A percentile compares a stretch with the other conserved stretches of the same genome.
Conservation (phyloP, 1,140 invertebrate genomes). For the Aphaenogaster ashmeadi region DNA sequence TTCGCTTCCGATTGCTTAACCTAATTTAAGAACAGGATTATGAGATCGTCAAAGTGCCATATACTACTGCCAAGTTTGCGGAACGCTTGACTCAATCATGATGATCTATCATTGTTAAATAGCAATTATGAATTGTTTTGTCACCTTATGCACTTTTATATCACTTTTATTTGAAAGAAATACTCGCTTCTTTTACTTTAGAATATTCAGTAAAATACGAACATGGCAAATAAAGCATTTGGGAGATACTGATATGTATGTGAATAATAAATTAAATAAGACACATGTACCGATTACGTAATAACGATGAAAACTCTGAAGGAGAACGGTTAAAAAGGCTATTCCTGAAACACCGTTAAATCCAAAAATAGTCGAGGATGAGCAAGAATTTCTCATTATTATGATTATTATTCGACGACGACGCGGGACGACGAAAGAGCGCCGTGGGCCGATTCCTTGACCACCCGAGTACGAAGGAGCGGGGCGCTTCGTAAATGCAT, state of each 20-base stretch:
- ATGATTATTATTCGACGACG: slow-evolving; percentile 64
- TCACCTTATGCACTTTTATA: not conserved
- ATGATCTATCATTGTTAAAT: not conserved
- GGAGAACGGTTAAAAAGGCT: not conserved
- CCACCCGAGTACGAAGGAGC: slow-evolving; percentile 81
- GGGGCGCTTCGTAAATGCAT: slow-evolving; percentile 82
- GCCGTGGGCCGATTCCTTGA: slow-evolving; percentile 81
- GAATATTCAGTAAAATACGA: not conserved
- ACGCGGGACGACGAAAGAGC: slow-evolving; percentile 70
- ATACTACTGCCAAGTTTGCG: not conserved
- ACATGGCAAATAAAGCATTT: not conserved
- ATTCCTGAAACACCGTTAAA: slow-evolving; percentile 20
- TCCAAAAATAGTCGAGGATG: slow-evolving; percentile 40
- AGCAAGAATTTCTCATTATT: slow-evolving; percentile 64
- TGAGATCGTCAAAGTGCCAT: not conserved
- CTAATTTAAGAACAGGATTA: slow-evolving; percentile 25
- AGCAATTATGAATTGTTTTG: slow-evolving; percentile 4
- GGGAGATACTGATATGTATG: not conserved
- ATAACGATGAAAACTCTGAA: not conserved
- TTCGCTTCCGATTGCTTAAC: slow-evolving; percentile 35
- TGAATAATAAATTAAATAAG: not conserved
- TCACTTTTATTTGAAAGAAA: not conserved
- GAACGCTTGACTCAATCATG: not conserved
- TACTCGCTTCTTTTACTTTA: not conserved
- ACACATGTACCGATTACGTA: not conserved